Base-by-base conservation (phyloP, 2,888 invertebrate species). In the Andrena dorsata region DNA sequence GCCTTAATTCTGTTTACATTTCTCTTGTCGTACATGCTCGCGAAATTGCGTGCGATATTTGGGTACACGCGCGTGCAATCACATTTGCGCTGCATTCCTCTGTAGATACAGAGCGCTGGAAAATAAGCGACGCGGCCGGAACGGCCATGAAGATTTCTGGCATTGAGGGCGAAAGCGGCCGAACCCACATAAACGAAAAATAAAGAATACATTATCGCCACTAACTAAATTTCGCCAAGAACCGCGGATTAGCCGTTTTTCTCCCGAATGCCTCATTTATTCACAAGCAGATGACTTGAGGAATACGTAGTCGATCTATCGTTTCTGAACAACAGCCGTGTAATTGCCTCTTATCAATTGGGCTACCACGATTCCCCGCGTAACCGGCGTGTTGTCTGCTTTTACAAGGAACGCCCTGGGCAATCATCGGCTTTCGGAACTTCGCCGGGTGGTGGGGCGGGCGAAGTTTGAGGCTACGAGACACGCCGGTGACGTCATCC, bases 401-500 rank as follows among this genome's bases (percentile, higher is more conserved):
- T 74, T 53, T 71, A 51, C 51, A 65, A 70, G 72, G 49, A 53
- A 58, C 71, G 65, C 41, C 61, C 23, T 66, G 53, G 65, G 20
- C 30, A 30, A 70, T 70, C 58, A 13, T n/a, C 30, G 23, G 23
- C 47, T 70, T 70, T 70, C 28, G 47, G 58, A 30, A 70, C 58
- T 16, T 23, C 6, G 30, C 7, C 32, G n/a, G 13, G 51, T 69
- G 78, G 81, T 79, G 84, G 83, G 90, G 83, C 86, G 88, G 86
- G 88, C 89, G 91, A 92, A 92, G 92, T 93, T 92, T 92, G 90
- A 92, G 91, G 90, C 91, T 91, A 90, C 90, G 92, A 92, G 91
- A 92, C 76, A 58, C 91, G 91, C 89, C 90, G 90, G 80, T 93
- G 92, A 91, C 92, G 92, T 93, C 92, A 92, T 79, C 76, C 41